Evolutionary conservation across 2,797 vertebrate genomes (phyloP).

Genomic region (Scarus forsteni): DNA sequence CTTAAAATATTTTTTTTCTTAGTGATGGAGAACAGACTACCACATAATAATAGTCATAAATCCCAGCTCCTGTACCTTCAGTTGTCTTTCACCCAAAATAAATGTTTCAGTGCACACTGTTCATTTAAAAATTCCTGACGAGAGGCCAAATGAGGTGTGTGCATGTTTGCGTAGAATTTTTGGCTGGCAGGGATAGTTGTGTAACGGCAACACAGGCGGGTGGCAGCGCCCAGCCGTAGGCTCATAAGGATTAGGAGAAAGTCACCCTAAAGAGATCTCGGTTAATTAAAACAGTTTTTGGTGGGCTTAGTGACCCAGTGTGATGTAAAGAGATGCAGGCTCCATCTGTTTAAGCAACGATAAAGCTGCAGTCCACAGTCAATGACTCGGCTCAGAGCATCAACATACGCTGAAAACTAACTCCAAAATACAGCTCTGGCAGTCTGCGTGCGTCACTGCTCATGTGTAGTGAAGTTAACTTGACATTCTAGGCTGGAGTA

Average conservation of each 20-base stretch:
- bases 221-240: slow-evolving; percentile 49
- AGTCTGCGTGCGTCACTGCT: neutral
- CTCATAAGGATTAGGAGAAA: slow-evolving; percentile 71
- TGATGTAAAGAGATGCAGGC: slow-evolving; percentile 51
- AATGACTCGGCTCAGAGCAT: slow-evolving; percentile 27
- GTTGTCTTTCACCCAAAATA: slow-evolving; percentile 34
- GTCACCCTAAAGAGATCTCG: slow-evolving; percentile 74
- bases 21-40: slow-evolving; percentile 12
- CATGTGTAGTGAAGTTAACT: neutral
- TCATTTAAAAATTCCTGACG: slow-evolving; percentile 33
- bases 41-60: slow-evolving; percentile 18
- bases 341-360: slow-evolving; percentile 68
- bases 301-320: slow-evolving; percentile 54
- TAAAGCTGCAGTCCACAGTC: slow-evolving; percentile 45
- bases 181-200: slow-evolving; percentile 55
- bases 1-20: slow-evolving; percentile 9
- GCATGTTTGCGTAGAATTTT: slow-evolving; percentile 5
- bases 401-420: slow-evolving; percentile 18
- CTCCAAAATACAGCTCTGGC: slow-evolving; percentile 14
- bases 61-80: slow-evolving; percentile 19
- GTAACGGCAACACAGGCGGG: slow-evolving; percentile 51
- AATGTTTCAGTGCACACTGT: slow-evolving; percentile 41
- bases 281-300: slow-evolving; percentile 78
- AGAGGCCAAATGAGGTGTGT: slow-evolving; percentile 30
- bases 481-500: neutral